A percentile compares a stretch with the other conserved stretches of the same genome.
These are phyloP conservation scores for Cheilosia urbana DNA, from an alignment of 2,888 invertebrate genomes.

Conservation along the genomic window DNA sequence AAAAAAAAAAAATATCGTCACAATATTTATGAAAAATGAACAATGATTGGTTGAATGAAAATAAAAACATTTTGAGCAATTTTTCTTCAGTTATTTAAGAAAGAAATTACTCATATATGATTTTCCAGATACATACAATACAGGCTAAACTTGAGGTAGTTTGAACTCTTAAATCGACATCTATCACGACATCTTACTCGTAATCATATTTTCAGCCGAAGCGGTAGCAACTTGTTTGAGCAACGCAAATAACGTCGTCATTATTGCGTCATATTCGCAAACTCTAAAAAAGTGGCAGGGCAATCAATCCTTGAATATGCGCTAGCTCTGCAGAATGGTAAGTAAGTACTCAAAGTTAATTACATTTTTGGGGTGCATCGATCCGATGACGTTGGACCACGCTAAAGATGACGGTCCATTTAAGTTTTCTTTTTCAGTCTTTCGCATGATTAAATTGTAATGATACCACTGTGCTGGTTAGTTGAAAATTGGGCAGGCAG, in stretches of 20 bases:
- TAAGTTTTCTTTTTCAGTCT: constrained; percentile 11
- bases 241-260: not conserved
- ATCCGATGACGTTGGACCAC: constrained; percentile 9
- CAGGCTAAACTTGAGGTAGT: not conserved
- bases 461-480: constrained; percentile 40
- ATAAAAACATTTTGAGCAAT: too few species aligned
- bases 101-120: too few species aligned
- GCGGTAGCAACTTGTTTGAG: not conserved
- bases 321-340: constrained; percentile 2
- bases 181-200: not conserved
- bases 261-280: not conserved
- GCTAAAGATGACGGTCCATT: not conserved
- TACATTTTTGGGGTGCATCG: constrained; percentile 2
- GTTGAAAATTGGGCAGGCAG: constrained; percentile 50
- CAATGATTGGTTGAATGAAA: too few species aligned
- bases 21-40: too few species aligned
- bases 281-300: not conserved
- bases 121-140: not conserved
- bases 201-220: not conserved
- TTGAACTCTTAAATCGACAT: not conserved
- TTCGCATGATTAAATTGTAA: constrained; percentile 49
- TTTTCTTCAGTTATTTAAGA: too few species aligned
- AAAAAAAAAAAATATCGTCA: too few species aligned
- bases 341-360: not conserved
- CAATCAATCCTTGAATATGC: constrained; percentile 34